phyloP scores from a whole-genome alignment of 2,888 invertebrate genomes.

The Geotrupes spiniger region DNA sequence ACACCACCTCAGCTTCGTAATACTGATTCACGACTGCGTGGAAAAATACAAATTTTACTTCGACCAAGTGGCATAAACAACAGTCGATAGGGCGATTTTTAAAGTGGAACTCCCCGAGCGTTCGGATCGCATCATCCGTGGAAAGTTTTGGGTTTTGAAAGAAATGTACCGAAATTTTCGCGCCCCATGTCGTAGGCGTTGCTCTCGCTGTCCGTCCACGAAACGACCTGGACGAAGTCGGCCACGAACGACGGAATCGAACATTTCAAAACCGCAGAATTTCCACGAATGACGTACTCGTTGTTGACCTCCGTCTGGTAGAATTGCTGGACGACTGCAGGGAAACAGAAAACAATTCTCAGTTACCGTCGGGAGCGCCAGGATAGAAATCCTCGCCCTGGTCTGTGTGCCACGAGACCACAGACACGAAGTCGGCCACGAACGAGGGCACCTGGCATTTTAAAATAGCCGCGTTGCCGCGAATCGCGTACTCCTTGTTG shows the following conservation, averaged over 20 bases:
- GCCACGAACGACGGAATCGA: constrained; percentile 87
- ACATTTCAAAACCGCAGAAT: constrained; percentile 83
- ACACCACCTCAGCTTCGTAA: constrained; percentile 81
- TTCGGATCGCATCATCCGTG: constrained; percentile 30
- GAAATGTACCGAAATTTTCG: constrained; percentile 58
- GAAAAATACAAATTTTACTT: no score
- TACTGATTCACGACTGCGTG: constrained; percentile 82
- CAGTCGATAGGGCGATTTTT: no score
- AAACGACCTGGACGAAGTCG: constrained; percentile 84
- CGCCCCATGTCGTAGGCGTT: constrained; percentile 64
- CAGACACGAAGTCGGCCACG: constrained; percentile 87
- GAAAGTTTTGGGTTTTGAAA: constrained; percentile 23
- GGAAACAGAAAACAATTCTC: constrained; percentile 15
- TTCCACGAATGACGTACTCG: constrained; percentile 87
- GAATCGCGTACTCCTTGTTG: constrained; percentile 86
- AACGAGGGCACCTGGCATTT: constrained; percentile 91
- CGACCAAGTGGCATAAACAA: no score
- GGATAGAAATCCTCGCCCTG: constrained; percentile 70
- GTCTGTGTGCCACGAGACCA: constrained; percentile 84
- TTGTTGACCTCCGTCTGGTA: constrained; percentile 91
- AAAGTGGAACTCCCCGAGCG: constrained; percentile 8
- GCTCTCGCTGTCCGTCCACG: constrained; percentile 81
- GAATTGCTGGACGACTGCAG: constrained; percentile 83
- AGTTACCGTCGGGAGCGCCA: constrained; percentile 47
- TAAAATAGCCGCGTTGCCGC: constrained; percentile 83